These are phyloP conservation scores for Centruroides sculpturatus DNA, from an alignment of 1,140 invertebrate genomes.

Conservation along the genomic window DNA sequence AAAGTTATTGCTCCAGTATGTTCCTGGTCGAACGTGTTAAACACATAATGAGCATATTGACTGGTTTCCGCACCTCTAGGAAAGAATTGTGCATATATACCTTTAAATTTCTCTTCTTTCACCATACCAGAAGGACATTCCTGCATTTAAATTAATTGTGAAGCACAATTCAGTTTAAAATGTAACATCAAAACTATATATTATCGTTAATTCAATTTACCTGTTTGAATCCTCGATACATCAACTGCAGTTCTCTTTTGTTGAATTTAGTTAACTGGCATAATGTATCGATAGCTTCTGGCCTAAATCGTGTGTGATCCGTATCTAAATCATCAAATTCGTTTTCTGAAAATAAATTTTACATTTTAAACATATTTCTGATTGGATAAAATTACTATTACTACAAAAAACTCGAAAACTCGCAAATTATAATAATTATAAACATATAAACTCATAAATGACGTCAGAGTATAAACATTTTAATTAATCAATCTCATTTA, in stretches of 20 bases:
- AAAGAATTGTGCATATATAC: conserved; percentile 41
- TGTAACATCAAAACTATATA: neutral
- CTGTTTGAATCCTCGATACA: conserved; percentile 45
- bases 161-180: no score
- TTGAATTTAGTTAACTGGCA: conserved; percentile 38
- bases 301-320: conserved; percentile 56
- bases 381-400: no score
- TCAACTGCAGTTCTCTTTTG: conserved; percentile 35
- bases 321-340: conserved; percentile 72
- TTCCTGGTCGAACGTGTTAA: conserved; percentile 26
- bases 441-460: no score
- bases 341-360: conserved; percentile 30
- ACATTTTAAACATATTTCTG: no score
- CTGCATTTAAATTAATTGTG: conserved; percentile 24
- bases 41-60: conserved; percentile 26
- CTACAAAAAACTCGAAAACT: no score
- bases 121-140: conserved; percentile 40
- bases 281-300: conserved; percentile 36
- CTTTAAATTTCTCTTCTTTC: conserved; percentile 39
- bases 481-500: no score
- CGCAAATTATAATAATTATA: no score
- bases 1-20: conserved; percentile 24
- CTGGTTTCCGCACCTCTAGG: conserved; percentile 33
- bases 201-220: conserved; percentile 15
- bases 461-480: no score